phyloP scores from a whole-genome alignment of 1,140 invertebrate genomes.

The Sycophila sp. region DNA sequence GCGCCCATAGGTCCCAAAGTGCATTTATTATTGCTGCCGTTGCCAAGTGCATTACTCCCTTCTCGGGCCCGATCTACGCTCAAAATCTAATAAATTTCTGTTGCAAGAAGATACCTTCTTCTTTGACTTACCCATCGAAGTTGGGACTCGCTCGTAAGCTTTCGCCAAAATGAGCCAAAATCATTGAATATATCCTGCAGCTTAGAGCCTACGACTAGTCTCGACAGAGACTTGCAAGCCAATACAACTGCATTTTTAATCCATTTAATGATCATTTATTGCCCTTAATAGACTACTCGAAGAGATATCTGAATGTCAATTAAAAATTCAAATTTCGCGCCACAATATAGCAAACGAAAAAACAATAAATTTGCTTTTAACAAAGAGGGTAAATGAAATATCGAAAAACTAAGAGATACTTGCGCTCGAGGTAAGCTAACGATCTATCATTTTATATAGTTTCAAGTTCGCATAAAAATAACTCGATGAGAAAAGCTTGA shows the following conservation, averaged over 20 bases:
- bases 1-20: conserved; percentile 92
- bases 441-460: no score
- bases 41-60: conserved; percentile 89
- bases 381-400: no score
- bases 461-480: no score
- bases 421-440: no score
- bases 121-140: conserved; percentile 81
- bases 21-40: conserved; percentile 89
- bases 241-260: conserved; percentile 71
- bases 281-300: no score
- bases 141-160: conserved; percentile 86
- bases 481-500: no score
- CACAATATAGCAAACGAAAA: no score
- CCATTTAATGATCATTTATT: not conserved
- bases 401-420: no score
- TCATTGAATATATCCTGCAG: conserved; percentile 77
- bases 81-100: not conserved
- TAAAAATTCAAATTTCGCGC: no score
- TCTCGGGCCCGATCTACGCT: conserved; percentile 86
- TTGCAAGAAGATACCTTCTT: not conserved
- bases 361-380: no score
- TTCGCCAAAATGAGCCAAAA: conserved; percentile 83
- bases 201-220: conserved; percentile 74
- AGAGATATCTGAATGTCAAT: no score
- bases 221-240: conserved; percentile 77